Evolutionary conservation across 2,113 vertebrate species (phyloP).

Genomic region (Poecilia latipinna): DNA sequence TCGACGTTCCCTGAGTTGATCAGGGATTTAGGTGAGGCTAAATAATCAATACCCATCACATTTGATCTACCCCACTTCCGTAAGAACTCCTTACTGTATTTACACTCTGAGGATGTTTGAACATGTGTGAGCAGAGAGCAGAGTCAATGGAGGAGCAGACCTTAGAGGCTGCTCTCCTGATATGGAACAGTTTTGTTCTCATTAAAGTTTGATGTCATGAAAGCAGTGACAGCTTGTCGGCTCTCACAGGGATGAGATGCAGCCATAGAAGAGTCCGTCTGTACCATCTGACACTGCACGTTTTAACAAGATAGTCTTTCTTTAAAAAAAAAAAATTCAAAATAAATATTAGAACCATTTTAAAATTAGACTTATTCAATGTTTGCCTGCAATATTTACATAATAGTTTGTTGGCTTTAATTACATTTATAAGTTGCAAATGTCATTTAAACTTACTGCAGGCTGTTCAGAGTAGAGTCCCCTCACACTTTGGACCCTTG

Average conservation of each 20-base stretch:
- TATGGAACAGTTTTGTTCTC: slow-evolving; percentile 76
- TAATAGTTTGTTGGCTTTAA: too few relatives aligned
- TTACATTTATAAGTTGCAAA: too few relatives aligned
- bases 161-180: slow-evolving; percentile 47
- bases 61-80: slow-evolving; percentile 36
- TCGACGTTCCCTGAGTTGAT: slow-evolving; percentile 26
- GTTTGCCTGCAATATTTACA: too few relatives aligned
- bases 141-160: slow-evolving; percentile 60
- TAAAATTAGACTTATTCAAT: too few relatives aligned
- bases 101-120: neutral
- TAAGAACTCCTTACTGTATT: neutral
- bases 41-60: slow-evolving; percentile 51
- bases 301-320: neutral
- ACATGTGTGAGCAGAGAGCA: slow-evolving; percentile 39
- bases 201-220: slow-evolving; percentile 82
- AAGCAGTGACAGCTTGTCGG: slow-evolving; percentile 36
- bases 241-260: slow-evolving; percentile 32
- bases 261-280: neutral
- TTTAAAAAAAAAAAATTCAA: too few relatives aligned
- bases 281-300: neutral
- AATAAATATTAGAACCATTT: too few relatives aligned
- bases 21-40: slow-evolving; percentile 17
- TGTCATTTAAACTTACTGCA: too few relatives aligned
- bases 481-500: too few relatives aligned
- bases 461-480: too few relatives aligned